Evolutionary conservation across 2,888 invertebrate species (phyloP).

Genomic region (Sicus ferrugineus): DNA sequence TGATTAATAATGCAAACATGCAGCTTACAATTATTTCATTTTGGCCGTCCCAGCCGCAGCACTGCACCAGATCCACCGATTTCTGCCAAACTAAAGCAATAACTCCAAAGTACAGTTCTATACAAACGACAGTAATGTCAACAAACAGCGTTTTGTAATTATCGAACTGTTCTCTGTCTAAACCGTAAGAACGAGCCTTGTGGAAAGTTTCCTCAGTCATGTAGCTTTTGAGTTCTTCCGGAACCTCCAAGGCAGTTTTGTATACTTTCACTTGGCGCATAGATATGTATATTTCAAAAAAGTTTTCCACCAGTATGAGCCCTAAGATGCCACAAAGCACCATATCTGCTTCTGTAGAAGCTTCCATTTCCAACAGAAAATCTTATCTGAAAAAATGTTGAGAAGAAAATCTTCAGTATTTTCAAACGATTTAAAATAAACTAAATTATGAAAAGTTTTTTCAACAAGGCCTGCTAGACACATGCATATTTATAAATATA

Average conservation of each 20-base stretch:
- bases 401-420: too few species aligned
- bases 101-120: slow-evolving; percentile 72
- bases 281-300: slow-evolving; percentile 59
- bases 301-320: slow-evolving; percentile 59
- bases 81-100: slow-evolving; percentile 76
- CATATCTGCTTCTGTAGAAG: slow-evolving; percentile 46
- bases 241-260: slow-evolving; percentile 74
- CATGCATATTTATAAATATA: too few species aligned
- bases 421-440: too few species aligned
- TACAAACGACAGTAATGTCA: slow-evolving; percentile 73
- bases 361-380: too few species aligned
- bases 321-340: slow-evolving; percentile 58
- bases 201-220: slow-evolving; percentile 86
- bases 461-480: too few species aligned
- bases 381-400: too few species aligned
- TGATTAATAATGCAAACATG: slow-evolving; percentile 78
- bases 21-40: slow-evolving; percentile 83
- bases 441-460: too few species aligned
- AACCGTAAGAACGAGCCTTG: slow-evolving; percentile 87
- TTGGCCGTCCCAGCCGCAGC: slow-evolving; percentile 67
- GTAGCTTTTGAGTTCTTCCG: slow-evolving; percentile 77
- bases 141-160: slow-evolving; percentile 79
- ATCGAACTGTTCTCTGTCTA: slow-evolving; percentile 85
- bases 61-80: slow-evolving; percentile 69
- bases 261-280: slow-evolving; percentile 69